These are phyloP conservation scores for Cactoblastis cactorum DNA, from an alignment of 2,888 invertebrate species.

Conservation along the genomic window DNA sequence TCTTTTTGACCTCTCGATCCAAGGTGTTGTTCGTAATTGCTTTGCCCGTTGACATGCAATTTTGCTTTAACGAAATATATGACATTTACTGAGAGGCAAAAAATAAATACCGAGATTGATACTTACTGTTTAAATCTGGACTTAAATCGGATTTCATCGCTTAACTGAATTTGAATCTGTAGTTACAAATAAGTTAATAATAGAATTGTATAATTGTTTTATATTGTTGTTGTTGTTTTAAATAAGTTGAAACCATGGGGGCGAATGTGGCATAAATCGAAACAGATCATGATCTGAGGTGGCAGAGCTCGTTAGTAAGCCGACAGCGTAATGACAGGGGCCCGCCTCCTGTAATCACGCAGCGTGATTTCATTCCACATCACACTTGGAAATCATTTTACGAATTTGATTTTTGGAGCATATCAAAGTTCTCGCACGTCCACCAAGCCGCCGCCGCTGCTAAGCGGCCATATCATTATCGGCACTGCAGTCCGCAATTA, in stretches of 20 bases:
- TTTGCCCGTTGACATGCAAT: constrained; percentile 58
- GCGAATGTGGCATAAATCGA: not conserved
- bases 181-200: not conserved
- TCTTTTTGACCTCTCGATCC: constrained; percentile 77
- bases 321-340: constrained; percentile 65
- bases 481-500: constrained; percentile 57
- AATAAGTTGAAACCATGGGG: not conserved
- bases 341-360: constrained; percentile 62
- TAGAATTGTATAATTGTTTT: not conserved
- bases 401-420: constrained; percentile 56
- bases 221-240: too few species aligned
- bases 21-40: constrained; percentile 71
- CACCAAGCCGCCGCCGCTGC: constrained; percentile 40
- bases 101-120: not conserved
- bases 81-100: constrained; percentile 52
- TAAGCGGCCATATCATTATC: constrained; percentile 68
- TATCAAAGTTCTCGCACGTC: constrained; percentile 61
- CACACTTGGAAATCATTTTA: constrained; percentile 64
- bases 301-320: constrained; percentile 52
- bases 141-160: not conserved
- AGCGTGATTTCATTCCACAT: constrained; percentile 66
- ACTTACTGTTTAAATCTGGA: not conserved
- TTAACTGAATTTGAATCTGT: too few species aligned
- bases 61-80: constrained; percentile 65
- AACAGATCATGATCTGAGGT: constrained; percentile 17